Conservation (phyloP, 2,888 invertebrate genomes). For the Bugula neritina region DNA sequence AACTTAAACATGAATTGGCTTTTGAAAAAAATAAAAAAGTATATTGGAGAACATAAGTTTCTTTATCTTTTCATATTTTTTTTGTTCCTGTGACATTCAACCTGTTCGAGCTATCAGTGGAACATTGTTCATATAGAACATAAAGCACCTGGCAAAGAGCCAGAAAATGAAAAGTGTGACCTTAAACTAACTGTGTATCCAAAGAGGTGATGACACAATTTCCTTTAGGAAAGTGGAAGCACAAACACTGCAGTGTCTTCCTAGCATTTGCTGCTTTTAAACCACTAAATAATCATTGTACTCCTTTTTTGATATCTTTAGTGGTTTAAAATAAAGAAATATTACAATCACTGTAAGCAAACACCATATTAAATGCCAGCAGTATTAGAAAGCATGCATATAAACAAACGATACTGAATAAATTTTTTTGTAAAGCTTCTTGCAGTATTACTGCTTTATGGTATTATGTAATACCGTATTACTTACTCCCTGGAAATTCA, state of each 20-base stretch:
- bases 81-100: no score
- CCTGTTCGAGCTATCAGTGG: no score
- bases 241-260: background rate
- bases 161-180: background rate
- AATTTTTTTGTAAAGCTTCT: background rate
- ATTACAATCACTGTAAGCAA: conserved; percentile 18
- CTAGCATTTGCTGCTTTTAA: background rate
- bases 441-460: background rate
- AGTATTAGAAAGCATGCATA: conserved; percentile 24
- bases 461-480: background rate
- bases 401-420: background rate
- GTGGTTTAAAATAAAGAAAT: conserved; percentile 12
- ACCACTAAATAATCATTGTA: background rate
- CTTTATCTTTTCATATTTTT: no score
- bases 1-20: no score
- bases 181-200: no score
- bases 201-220: background rate
- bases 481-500: conserved; percentile 12
- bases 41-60: no score
- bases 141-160: no score
- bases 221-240: background rate
- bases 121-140: no score
- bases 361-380: background rate
- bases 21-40: no score
- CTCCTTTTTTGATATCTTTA: background rate